These are phyloP conservation scores for Microtus oregoni DNA, from an alignment of 2,113 vertebrate species.

Conservation along the genomic window DNA sequence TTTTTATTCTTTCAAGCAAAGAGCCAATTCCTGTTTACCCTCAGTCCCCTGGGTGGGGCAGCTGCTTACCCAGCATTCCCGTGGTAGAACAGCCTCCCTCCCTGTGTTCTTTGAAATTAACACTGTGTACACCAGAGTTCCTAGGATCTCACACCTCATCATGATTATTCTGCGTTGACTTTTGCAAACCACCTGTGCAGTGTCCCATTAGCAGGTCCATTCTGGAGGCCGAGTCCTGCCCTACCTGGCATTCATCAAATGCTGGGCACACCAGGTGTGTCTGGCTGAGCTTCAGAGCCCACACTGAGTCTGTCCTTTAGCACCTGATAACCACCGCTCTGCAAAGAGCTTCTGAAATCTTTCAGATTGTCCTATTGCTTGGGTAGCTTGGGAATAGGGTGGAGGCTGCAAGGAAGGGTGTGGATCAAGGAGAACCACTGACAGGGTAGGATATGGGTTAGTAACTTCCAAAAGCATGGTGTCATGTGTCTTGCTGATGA, in stretches of 20 bases:
- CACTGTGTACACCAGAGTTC: background rate
- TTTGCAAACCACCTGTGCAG: slow-evolving; percentile 14
- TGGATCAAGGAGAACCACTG: background rate
- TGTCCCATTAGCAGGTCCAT: background rate
- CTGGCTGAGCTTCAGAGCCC: background rate
- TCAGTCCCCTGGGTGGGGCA: background rate
- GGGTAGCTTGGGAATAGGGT: background rate
- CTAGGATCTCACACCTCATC: background rate
- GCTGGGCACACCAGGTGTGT: background rate
- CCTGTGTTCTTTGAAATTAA: background rate
- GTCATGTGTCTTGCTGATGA: background rate
- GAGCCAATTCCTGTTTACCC: background rate
- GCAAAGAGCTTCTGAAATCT: slow-evolving; percentile 1
- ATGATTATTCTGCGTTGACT: background rate
- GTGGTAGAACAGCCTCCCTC: background rate
- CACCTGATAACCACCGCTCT: background rate
- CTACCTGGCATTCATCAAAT: background rate
- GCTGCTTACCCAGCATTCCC: background rate
- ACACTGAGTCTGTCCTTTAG: background rate
- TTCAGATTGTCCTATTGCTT: background rate
- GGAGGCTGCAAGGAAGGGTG: background rate
- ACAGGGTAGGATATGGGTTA: background rate
- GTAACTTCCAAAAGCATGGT: background rate
- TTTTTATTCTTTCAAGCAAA: background rate
- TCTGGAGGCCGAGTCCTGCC: background rate